Evolutionary conservation across 2,113 vertebrate species (phyloP).

Genomic region (Ibidorhyncha struthersii): DNA sequence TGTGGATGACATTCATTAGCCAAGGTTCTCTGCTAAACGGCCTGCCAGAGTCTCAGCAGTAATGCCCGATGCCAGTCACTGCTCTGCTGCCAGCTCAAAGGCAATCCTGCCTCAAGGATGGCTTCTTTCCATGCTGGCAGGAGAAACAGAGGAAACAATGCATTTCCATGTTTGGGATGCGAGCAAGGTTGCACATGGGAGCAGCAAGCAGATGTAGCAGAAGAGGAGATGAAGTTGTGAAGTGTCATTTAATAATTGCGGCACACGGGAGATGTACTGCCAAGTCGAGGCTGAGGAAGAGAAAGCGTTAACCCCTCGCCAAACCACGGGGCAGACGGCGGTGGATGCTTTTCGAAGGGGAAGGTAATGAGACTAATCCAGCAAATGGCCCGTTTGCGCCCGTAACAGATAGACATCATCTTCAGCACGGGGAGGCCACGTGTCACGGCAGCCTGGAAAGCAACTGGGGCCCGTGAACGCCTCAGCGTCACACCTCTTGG

Average conservation of each 20-base stretch:
- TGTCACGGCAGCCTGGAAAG: background rate
- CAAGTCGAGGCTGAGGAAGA: background rate
- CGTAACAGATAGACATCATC: background rate
- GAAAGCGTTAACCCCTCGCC: background rate
- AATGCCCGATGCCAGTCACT: conserved; percentile 73
- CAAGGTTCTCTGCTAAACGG: conserved; percentile 73
- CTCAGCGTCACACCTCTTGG: background rate
- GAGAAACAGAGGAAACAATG: conserved; percentile 58
- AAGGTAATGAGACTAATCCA: background rate
- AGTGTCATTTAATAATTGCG: conserved; percentile 64
- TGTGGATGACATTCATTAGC: conserved; percentile 81
- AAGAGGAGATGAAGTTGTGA: conserved; percentile 64
- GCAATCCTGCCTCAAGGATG: conserved; percentile 66
- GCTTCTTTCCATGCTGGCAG: conserved; percentile 75
- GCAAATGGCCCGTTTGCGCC: background rate
- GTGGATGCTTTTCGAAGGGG: background rate
- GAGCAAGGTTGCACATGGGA: conserved; percentile 39
- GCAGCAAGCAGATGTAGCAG: conserved; percentile 63
- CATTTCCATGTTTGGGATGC: conserved; percentile 54
- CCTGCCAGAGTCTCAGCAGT: conserved; percentile 76
- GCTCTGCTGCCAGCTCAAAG: conserved; percentile 73
- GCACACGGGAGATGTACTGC: conserved; percentile 33
- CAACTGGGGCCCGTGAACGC: fast-evolving
- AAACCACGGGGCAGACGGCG: background rate
- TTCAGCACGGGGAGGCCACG: fast-evolving